These are phyloP conservation scores for Platycnemis pennipes DNA, from an alignment of 2,888 invertebrate species.

Conservation along the genomic window DNA sequence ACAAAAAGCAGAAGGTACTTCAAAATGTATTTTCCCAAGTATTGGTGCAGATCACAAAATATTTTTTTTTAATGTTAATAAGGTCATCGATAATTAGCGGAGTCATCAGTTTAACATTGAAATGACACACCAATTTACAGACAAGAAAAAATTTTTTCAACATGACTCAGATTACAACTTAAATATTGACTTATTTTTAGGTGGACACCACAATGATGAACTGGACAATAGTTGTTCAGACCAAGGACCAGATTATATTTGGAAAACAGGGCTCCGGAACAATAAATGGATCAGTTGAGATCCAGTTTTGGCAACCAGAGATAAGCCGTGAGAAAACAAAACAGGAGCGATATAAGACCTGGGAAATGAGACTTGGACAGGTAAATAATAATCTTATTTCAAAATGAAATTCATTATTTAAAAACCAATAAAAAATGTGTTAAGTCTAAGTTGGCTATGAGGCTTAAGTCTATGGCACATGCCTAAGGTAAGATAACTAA, in stretches of 20 bases:
- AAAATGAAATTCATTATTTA: background rate
- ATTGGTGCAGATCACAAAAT: too few species aligned
- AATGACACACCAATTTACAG: too few species aligned
- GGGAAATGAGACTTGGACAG: constrained; percentile 59
- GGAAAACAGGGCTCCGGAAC: constrained; percentile 52
- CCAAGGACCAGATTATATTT: constrained; percentile 46
- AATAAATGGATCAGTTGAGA: constrained; percentile 60
- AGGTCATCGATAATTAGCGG: too few species aligned
- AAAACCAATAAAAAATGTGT: background rate
- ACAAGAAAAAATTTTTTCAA: too few species aligned
- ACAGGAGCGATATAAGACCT: constrained; percentile 39
- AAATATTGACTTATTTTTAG: background rate
- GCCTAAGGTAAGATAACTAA: too few species aligned
- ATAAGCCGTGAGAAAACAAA: constrained; percentile 48
- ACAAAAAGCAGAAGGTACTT: too few species aligned
- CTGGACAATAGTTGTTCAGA: constrained; percentile 53
- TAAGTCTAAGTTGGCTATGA: too few species aligned
- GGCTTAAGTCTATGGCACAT: too few species aligned
- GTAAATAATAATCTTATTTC: background rate
- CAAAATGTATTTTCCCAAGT: too few species aligned
- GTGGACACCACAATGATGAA: constrained; percentile 62
- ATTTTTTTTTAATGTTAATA: too few species aligned
- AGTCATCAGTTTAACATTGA: too few species aligned
- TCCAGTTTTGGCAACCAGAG: constrained; percentile 61
- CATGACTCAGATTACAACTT: too few species aligned